Evolutionary conservation across 2,113 vertebrate species (phyloP).

Genomic region (Catharus minimus): DNA sequence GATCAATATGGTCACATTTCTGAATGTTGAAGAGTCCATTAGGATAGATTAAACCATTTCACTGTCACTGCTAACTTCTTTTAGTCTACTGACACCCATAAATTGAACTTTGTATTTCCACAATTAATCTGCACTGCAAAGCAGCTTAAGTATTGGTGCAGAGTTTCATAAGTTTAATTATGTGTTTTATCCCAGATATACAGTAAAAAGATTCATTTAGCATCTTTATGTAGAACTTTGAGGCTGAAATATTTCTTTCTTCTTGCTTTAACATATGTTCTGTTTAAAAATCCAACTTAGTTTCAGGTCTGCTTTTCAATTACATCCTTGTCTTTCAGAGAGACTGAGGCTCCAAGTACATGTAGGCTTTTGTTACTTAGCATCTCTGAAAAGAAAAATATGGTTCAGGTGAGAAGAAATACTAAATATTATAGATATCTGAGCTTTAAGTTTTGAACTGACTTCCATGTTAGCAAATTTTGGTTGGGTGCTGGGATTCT

Average conservation of each 20-base stretch:
- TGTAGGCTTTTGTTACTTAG: neutral
- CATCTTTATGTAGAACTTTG: neutral
- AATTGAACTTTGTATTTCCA: neutral
- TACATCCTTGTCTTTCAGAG: neutral
- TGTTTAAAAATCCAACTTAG: neutral
- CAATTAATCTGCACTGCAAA: neutral
- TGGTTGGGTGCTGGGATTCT: neutral
- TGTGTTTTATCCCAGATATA: neutral
- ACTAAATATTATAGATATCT: neutral
- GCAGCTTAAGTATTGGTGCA: neutral
- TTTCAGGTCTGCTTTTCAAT: neutral
- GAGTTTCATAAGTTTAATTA: neutral
- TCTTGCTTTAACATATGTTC: neutral
- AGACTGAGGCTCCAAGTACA: neutral
- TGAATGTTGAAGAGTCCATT: neutral
- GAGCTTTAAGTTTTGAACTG: neutral
- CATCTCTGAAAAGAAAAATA: neutral
- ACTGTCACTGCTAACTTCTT: neutral
- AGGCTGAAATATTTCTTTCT: neutral
- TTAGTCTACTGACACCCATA: neutral
- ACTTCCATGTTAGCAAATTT: neutral
- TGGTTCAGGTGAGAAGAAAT: neutral
- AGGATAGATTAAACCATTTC: neutral
- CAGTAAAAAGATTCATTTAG: neutral
- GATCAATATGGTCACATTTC: conserved; percentile 13